Conservation (phyloP, 2,888 invertebrate genomes). For the Phaedon cochleariae region DNA sequence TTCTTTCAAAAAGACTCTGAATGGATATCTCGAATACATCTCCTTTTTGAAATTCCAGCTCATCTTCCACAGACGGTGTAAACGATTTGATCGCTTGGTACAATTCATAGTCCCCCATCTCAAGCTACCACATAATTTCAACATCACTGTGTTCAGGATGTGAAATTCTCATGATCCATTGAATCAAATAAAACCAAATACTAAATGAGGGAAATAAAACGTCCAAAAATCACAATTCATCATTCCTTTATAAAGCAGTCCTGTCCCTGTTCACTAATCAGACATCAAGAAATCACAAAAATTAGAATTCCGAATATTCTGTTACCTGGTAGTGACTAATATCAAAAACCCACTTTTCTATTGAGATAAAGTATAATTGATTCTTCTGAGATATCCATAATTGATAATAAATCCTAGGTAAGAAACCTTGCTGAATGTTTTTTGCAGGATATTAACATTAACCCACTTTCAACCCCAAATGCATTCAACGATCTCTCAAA, state of each 20-base stretch:
- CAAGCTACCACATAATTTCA: slow-evolving; percentile 40
- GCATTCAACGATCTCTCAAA: slow-evolving; percentile 40
- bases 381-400: background rate
- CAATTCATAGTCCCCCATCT: slow-evolving; percentile 60
- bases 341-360: slow-evolving; percentile 15
- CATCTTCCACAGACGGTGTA: slow-evolving; percentile 54
- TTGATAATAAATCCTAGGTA: background rate
- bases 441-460: slow-evolving; percentile 27
- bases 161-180: background rate
- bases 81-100: slow-evolving; percentile 60
- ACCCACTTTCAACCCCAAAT: too few relatives aligned
- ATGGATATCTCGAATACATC: slow-evolving; percentile 61
- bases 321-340: slow-evolving; percentile 16
- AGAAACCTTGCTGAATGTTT: background rate
- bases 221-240: slow-evolving; percentile 36
- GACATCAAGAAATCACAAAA: slow-evolving; percentile 11
- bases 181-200: background rate
- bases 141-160: slow-evolving; percentile 40
- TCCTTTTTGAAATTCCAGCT: slow-evolving; percentile 58
- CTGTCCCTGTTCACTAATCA: slow-evolving; percentile 13
- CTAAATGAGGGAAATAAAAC: slow-evolving; percentile 15
- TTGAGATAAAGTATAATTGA: background rate
- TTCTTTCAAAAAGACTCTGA: slow-evolving; percentile 53
- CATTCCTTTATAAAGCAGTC: slow-evolving; percentile 19
- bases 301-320: slow-evolving; percentile 18